Base-by-base conservation (phyloP, 1,140 invertebrate genomes). In the Agrypnia vestita region DNA sequence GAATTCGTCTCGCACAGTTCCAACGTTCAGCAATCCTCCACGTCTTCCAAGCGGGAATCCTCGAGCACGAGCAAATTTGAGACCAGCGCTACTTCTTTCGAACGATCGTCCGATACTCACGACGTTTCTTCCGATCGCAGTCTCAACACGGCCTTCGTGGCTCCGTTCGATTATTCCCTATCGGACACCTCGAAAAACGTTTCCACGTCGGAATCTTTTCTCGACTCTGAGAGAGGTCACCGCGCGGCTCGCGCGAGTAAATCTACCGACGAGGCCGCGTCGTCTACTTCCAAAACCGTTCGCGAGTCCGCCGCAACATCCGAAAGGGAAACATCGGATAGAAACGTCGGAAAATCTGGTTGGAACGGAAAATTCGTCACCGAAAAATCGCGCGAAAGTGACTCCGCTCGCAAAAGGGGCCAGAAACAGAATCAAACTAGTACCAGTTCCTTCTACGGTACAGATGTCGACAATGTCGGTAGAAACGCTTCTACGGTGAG, bases 81-180 rank as follows among this genome's bases (percentile, higher is more conserved):
- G 80, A 85, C 85, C 10, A 88, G 86, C 21, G 87, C 88, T 13
- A 85, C 86, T 46, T 89, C 88, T 21, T 84, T 89, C 69, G 88
- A 89, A 73, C 86, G 86, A 43, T 88, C 88, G 12, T 61, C 76
- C 0, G 76, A 86, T 87, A 75, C 86, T 85, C 67, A 78, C 49
- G 74, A 79, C 53, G 35, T 59, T 25, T 85, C 85, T 19, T 77
- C 85, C 49, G 85, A 84, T 43, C 69, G 78, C 61, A 87, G 87
- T 43, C 81, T 89, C 3, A 87, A 90, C 76, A 90, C 89, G 21
- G 89, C 84, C 35, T 90, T 90, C 85, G 86, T 90, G 62, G 88
- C 83, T 47, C 85, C 87, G 51, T 46, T 51, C 69, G 69, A 73
- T 55, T 73, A 73, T 73, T 73, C 69, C 13, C 13, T 73, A 17